Evolutionary conservation across 2,888 invertebrate species (phyloP).

Genomic region (Liodrosophila aerea): DNA sequence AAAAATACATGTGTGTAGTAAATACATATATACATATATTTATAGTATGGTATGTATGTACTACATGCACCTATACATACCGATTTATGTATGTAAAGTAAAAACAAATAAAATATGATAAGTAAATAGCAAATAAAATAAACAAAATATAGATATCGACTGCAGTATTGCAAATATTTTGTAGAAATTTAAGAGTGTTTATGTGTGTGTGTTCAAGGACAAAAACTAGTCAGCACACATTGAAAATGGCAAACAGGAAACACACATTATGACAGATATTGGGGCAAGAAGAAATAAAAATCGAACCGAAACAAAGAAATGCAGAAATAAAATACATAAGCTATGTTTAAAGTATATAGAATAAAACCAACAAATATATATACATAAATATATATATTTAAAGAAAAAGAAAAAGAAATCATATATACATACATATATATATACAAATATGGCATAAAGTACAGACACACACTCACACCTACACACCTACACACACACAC

Average conservation of each 20-base stretch:
- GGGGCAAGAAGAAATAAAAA: constrained; percentile 14
- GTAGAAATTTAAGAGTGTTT: constrained; percentile 81
- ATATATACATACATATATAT: constrained; percentile 18
- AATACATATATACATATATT: constrained; percentile 25
- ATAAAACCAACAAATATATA: constrained; percentile 12
- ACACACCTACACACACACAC: constrained; percentile 19
- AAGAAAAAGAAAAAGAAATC: too few species aligned
- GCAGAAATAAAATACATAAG: constrained; percentile 55
- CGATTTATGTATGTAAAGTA: constrained; percentile 37
- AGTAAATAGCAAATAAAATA: constrained; percentile 66
- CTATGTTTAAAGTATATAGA: constrained; percentile 66
- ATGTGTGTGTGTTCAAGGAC: constrained; percentile 51
- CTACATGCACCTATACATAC: constrained; percentile 27
- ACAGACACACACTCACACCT: constrained; percentile 11
- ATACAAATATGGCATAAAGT: constrained; percentile 44
- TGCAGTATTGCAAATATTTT: constrained; percentile 82
- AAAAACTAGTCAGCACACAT: constrained; percentile 33
- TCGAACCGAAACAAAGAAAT: constrained; percentile 21
- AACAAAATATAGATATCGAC: constrained; percentile 77
- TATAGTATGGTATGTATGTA: constrained; percentile 32
- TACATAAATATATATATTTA: constrained; percentile 13
- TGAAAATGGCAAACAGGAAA: constrained; percentile 40
- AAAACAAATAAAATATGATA: constrained; percentile 53
- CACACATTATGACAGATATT: constrained; percentile 46
- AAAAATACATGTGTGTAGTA: constrained; percentile 5